Percentiles rank a stretch among this genome's conserved stretches.
Evolutionary conservation across 30 jellyfish, hydroid and myxozoan genomes (phyloP).

Genomic region (Aurelia sp.): DNA sequence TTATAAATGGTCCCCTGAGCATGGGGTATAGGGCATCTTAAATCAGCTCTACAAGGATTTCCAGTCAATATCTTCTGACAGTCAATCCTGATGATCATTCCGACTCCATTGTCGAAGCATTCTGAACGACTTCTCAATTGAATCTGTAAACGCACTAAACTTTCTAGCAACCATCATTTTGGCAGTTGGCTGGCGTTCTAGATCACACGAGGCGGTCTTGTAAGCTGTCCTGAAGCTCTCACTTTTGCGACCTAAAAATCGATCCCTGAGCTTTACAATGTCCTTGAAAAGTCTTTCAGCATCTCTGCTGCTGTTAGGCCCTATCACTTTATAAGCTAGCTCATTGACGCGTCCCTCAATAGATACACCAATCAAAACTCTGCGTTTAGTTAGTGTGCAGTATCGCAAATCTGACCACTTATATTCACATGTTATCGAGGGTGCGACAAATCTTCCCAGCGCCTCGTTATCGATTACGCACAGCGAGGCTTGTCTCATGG

Average conservation of each 20-base stretch:
- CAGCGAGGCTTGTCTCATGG: slow-evolving; percentile 26
- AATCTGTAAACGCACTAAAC: slow-evolving; percentile 48
- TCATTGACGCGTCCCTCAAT: slow-evolving; percentile 16
- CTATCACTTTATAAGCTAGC: slow-evolving; percentile 2
- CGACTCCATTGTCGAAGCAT: background rate
- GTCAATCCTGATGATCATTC: no score
- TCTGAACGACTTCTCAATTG: slow-evolving; percentile 45
- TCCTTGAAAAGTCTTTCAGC: slow-evolving; percentile 32
- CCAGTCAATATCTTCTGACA: no score
- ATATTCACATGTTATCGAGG: slow-evolving; percentile 22
- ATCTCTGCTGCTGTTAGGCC: background rate
- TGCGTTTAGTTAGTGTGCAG: slow-evolving; percentile 57
- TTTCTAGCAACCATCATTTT: slow-evolving; percentile 16
- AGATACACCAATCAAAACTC: slow-evolving; percentile 30
- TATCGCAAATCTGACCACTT: slow-evolving; percentile 49
- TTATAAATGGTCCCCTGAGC: no score
- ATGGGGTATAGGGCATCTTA: no score
- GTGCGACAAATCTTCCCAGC: slow-evolving; percentile 16
- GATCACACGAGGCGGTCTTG: no score
- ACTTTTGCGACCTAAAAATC: slow-evolving; percentile 1
- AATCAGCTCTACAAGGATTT: no score
- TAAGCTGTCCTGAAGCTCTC: no score
- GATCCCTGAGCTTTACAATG: slow-evolving; percentile 37
- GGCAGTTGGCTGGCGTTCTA: background rate
- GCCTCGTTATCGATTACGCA: slow-evolving; percentile 28